These are phyloP conservation scores for Anthopleura sola DNA, from an alignment of 64 coral and sea anemone genomes.

Conservation along the genomic window DNA sequence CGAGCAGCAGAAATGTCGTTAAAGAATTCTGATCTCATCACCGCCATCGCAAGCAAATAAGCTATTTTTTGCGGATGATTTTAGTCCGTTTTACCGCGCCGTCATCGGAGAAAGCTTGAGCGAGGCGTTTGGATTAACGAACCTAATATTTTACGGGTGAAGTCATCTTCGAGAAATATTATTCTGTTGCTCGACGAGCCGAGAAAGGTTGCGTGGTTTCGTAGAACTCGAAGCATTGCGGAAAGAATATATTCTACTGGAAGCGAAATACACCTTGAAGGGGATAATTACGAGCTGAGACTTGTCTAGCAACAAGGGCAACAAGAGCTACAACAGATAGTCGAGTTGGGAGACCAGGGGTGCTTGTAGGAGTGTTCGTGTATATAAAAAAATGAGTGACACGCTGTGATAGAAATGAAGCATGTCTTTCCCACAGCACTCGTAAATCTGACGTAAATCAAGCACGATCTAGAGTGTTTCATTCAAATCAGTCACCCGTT, in stretches of 20 bases:
- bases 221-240: not conserved
- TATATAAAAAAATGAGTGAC: not conserved
- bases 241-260: not conserved
- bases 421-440: slow-evolving; percentile 4
- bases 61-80: not conserved
- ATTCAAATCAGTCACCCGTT: not conserved
- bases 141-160: slow-evolving; percentile 3
- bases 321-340: not conserved
- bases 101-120: not conserved
- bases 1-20: not conserved
- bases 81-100: not conserved
- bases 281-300: not conserved
- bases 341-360: not conserved
- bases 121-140: not conserved
- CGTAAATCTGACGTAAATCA: slow-evolving; percentile 4
- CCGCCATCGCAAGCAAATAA: slow-evolving; percentile 10
- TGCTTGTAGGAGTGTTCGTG: not conserved
- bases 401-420: not conserved
- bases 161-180: slow-evolving; percentile 12
- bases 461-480: slow-evolving; percentile 4
- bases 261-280: not conserved
- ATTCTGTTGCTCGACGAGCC: not conserved
- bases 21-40: slow-evolving; percentile 20
- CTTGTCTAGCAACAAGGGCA: not conserved
- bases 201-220: not conserved